Evolutionary conservation across 2,888 invertebrate species (phyloP).

Genomic region (Julus scanicus): DNA sequence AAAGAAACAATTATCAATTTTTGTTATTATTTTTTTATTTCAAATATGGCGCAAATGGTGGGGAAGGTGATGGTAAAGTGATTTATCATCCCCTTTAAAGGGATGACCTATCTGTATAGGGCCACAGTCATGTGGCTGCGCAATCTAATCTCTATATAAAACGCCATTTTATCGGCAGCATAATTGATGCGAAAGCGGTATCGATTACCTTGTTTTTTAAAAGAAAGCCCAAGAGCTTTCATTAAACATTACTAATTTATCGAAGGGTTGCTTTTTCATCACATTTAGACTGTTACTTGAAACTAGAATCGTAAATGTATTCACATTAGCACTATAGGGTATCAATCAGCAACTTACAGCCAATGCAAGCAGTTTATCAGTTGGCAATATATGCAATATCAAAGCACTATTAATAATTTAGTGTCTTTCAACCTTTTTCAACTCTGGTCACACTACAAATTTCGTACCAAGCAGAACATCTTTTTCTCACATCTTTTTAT

Average conservation of each 20-base stretch:
- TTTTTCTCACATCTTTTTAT: no score
- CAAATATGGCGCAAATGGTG: not conserved
- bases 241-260: not conserved
- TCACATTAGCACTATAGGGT: not conserved
- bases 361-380: no score
- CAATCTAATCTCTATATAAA: not conserved
- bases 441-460: no score
- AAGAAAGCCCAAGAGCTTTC: not conserved
- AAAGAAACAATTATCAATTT: not conserved
- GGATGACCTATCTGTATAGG: not conserved
- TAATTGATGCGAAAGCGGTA: not conserved
- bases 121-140: not conserved
- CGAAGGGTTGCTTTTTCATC: not conserved
- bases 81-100: not conserved
- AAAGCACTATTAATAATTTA: no score
- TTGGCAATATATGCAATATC: not conserved
- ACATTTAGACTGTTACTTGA: not conserved
- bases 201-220: constrained; percentile 4
- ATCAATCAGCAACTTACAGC: not conserved
- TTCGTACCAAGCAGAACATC: no score
- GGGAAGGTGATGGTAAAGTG: not conserved
- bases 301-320: not conserved
- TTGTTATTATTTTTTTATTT: not conserved
- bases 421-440: no score
- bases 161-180: constrained; percentile 10